Base-by-base conservation (phyloP, 2,888 invertebrate species). In the Mythimna pallens region DNA sequence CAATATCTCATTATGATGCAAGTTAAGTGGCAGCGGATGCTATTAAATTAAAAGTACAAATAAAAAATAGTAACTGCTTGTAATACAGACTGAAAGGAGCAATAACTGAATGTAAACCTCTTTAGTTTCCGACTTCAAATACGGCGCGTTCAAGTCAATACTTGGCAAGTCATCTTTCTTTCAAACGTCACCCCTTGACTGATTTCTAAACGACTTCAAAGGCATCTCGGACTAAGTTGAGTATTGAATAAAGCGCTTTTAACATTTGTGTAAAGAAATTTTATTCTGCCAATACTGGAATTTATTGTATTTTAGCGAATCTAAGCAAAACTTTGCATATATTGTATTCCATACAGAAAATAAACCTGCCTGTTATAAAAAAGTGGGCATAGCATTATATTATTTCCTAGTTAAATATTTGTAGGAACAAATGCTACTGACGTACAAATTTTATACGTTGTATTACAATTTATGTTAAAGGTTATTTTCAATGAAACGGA, bases 1-100 rank as follows among this genome's bases (percentile, higher is more conserved):
- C 87, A 91, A 89, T 91, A 84, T 87, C 84, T 83, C 89, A 91
- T 90, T 92, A 89, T 89, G 86, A 88, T 86, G 88, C 83, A 87
- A 87, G 84, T 88, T 89, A 90, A 87, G 85, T 88, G 82, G 81
- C 86, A 85, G 87, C 79, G 78, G 75, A 81, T 76, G 72, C 66
- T 62, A 65, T 69, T 65, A 67, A 80, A 72, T 73, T 71, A 75
- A 78, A 68, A 76, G 40, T 72, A 70, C 58, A 70, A 70, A 78
- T 57, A 70, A 63, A 65, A 65, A 76, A 67, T 54, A 65, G 62
- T 70, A 84, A 81, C 36, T 65, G 40, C 67, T 65, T 76, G 67
- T 77, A 71, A 66, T n/a, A 69, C 67, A 61, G 57, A 55, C 57
- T 74, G 57, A 74, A 76, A 77, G 55, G 69, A 71, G 66, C 70